A percentile compares a stretch with the other conserved stretches of the same genome.
Conservation (phyloP, 2,888 invertebrate species). For the Melipona bicolor region DNA sequence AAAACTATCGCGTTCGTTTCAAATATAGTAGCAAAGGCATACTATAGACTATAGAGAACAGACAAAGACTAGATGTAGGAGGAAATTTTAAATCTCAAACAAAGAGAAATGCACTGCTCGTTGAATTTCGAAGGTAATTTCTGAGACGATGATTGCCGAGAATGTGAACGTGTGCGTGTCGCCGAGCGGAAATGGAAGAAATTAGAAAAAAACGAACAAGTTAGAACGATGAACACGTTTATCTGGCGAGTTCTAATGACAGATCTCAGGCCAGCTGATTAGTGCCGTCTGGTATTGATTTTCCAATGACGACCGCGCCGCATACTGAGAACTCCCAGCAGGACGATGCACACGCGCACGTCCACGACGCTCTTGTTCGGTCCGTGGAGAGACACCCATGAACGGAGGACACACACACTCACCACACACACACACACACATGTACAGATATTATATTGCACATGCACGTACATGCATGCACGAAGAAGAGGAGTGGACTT, state of each 20-base stretch:
- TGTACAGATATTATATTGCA: neutral
- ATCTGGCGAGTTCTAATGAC: slow-evolving; percentile 76
- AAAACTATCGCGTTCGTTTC: slow-evolving; percentile 60
- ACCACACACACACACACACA: neutral
- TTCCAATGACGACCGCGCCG: slow-evolving; percentile 78
- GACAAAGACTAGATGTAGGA: slow-evolving; percentile 22
- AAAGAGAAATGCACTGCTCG: slow-evolving; percentile 24
- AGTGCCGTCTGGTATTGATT: slow-evolving; percentile 83
- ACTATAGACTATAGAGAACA: slow-evolving; percentile 64
- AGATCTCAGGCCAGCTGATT: slow-evolving; percentile 82
- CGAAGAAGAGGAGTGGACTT: slow-evolving; percentile 37
- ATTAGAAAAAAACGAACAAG: slow-evolving; percentile 20
- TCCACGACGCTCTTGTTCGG: slow-evolving; percentile 45
- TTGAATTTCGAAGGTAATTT: slow-evolving; percentile 17
- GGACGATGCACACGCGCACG: slow-evolving; percentile 71
- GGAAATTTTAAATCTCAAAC: slow-evolving; percentile 42
- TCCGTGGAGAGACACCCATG: slow-evolving; percentile 50
- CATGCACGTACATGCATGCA: slow-evolving; percentile 11
- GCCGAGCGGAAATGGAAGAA: slow-evolving; percentile 13
- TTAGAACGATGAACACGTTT: slow-evolving; percentile 46
- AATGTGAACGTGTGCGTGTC: neutral
- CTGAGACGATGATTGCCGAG: neutral
- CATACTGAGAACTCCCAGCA: slow-evolving; percentile 72
- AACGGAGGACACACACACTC: slow-evolving; percentile 31
- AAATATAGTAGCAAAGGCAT: slow-evolving; percentile 74